Percentiles rank a stretch among this genome's conserved stretches.
Evolutionary conservation across 2,113 vertebrate species (phyloP).

Genomic region (Eira barbara): DNA sequence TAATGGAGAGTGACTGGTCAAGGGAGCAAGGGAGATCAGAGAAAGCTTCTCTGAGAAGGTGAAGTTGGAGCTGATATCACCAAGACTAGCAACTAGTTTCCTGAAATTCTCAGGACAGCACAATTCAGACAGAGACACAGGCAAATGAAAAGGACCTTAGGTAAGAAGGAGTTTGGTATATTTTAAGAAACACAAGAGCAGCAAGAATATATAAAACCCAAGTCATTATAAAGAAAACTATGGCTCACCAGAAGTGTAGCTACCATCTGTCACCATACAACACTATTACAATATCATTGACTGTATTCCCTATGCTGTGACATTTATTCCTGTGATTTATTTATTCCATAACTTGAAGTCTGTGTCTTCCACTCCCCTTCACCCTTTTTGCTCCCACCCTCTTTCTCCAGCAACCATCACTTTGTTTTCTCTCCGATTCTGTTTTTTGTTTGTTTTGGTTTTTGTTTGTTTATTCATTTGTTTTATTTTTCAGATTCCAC

Average conservation of each 20-base stretch:
- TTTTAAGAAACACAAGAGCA: not conserved
- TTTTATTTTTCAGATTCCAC: no score
- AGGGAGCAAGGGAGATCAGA: not conserved
- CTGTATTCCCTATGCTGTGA: no score
- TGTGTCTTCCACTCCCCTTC: no score
- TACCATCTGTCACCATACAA: no score
- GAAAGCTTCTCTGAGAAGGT: not conserved
- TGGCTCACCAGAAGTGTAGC: not conserved
- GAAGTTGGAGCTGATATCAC: not conserved
- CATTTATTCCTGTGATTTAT: no score
- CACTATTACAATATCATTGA: no score
- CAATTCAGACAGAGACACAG: not conserved
- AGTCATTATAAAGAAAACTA: not conserved
- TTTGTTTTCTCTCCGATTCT: no score
- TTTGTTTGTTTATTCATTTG: no score
- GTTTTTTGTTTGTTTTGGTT: no score
- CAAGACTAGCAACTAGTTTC: not conserved
- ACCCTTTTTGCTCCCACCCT: no score
- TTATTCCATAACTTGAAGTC: no score
- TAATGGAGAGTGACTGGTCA: not conserved
- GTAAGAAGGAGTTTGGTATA: not conserved
- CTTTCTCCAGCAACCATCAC: no score
- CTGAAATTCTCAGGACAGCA: not conserved
- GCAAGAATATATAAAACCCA: not conserved
- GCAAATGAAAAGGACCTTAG: not conserved